phyloP scores from a whole-genome alignment of 2,797 vertebrate genomes.

The Threskiornis aethiopicus region DNA sequence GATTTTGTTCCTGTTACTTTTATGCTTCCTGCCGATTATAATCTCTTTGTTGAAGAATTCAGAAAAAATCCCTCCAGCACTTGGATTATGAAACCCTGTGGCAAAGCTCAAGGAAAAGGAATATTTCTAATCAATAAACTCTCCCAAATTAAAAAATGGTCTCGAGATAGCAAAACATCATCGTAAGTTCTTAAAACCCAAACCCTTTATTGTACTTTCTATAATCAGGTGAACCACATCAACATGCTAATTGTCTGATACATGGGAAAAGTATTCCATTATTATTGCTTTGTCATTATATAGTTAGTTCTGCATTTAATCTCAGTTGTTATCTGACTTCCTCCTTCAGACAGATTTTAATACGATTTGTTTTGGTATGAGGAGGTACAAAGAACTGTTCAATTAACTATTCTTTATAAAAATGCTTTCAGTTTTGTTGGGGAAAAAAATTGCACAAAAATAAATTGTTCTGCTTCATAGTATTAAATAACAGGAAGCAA shows the following conservation, averaged over 20 bases:
- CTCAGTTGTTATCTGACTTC: conserved; percentile 3
- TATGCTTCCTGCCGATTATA: conserved; percentile 97
- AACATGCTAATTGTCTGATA: background rate
- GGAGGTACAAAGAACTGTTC: background rate
- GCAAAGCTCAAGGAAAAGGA: conserved; percentile 97
- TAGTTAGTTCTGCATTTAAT: background rate
- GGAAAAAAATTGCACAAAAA: background rate
- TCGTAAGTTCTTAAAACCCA: conserved; percentile 81
- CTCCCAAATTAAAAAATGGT: conserved; percentile 99
- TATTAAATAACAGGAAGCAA: background rate
- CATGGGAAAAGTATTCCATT: background rate
- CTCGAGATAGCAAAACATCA: conserved; percentile 94
- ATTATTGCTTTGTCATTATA: background rate
- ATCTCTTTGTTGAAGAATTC: conserved; percentile 98
- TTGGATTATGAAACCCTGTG: conserved; percentile 99
- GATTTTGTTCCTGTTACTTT: conserved; percentile 98
- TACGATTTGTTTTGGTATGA: background rate
- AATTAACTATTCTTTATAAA: background rate
- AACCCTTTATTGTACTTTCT: background rate
- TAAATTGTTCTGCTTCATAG: background rate
- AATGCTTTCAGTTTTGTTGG: background rate
- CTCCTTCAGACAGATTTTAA: background rate
- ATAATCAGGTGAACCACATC: background rate
- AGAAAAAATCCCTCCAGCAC: conserved; percentile 96
- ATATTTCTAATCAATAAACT: conserved; percentile 99